Base-by-base conservation (phyloP, 2,888 invertebrate genomes). In the Gibbula magus region DNA sequence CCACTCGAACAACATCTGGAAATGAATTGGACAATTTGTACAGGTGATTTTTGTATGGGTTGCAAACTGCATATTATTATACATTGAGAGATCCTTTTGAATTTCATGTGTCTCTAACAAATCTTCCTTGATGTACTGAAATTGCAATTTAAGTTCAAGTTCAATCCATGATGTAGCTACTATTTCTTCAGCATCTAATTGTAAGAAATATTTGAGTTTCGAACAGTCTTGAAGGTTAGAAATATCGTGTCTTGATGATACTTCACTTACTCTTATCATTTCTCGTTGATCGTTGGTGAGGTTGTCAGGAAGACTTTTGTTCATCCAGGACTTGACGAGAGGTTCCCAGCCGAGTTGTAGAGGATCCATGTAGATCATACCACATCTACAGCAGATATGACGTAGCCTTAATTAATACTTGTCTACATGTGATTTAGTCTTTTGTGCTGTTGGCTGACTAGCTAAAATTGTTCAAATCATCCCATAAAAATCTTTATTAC, bases 351-450 rank as follows among this genome's bases (percentile, higher is more conserved):
- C 91, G 5, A 93, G 86, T 85, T 92, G 92, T 29, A 89, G 84
- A 0, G 93, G 91, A 79, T 93, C 92, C 91, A 93, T 89, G 86
- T 93, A 93, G 78, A 93, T 93, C 93, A 93, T 93, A n/a, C 93
- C 93, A 88, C 92, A 93, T 82, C 92, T 92, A 45, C 45, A 45
- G 35, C 35, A 45, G 45, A 45, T 13, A 45, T 45, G 3, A 35
- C 3, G 82, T 0, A 79, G 61, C 16, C 52, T 13, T 16, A 52
- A 13, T 52, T 29, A 22, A 13, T 35, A 73, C 20, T 13, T 13
- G n/a, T n/a, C n/a, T n/a, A n/a, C 13, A 13, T 16, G 52, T 52
- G 52, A 10, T 52, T 16, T 16, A 52, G 16, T 52, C 10, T 52
- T 52, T 52, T 52, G 52, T 52, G 52, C 52, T 16, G 16, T 13